These are phyloP conservation scores for Dasypolia templi DNA, from an alignment of 2,888 invertebrate species.

Conservation along the genomic window DNA sequence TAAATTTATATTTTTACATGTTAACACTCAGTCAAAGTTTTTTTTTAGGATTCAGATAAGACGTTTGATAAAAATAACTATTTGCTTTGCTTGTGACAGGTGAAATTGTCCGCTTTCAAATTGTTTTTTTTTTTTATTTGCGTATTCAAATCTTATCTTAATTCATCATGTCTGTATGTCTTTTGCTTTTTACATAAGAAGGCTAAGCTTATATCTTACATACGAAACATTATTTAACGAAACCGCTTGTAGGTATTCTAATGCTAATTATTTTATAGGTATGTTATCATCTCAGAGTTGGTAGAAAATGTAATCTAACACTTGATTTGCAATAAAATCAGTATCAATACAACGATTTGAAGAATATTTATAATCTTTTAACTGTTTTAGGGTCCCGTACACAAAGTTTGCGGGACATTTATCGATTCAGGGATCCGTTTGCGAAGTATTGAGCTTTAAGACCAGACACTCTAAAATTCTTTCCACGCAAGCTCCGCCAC, in stretches of 20 bases:
- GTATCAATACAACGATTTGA: background rate
- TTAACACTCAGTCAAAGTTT: no score
- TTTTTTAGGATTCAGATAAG: background rate
- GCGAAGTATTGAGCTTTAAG: no score
- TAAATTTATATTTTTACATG: no score
- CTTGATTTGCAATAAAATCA: background rate
- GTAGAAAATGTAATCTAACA: background rate
- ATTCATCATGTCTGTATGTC: background rate
- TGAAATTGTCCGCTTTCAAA: background rate
- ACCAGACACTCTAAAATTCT: no score
- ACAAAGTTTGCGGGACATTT: no score
- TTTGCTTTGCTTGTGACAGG: background rate
- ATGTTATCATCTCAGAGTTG: background rate
- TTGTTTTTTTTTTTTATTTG: background rate
- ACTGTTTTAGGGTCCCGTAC: no score
- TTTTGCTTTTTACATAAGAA: background rate
- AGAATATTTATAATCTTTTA: background rate
- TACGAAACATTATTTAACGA: background rate
- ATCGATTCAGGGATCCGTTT: no score
- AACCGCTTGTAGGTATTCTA: background rate
- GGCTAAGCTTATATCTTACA: background rate
- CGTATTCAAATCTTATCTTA: background rate
- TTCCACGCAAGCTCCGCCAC: no score
- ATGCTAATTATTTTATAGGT: constrained; percentile 3
- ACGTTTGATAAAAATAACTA: constrained; percentile 4